A percentile compares a stretch with the other conserved stretches of the same genome.
Evolutionary conservation across 1,140 invertebrate species (phyloP).

Genomic region (Philotrypesis tridentata): DNA sequence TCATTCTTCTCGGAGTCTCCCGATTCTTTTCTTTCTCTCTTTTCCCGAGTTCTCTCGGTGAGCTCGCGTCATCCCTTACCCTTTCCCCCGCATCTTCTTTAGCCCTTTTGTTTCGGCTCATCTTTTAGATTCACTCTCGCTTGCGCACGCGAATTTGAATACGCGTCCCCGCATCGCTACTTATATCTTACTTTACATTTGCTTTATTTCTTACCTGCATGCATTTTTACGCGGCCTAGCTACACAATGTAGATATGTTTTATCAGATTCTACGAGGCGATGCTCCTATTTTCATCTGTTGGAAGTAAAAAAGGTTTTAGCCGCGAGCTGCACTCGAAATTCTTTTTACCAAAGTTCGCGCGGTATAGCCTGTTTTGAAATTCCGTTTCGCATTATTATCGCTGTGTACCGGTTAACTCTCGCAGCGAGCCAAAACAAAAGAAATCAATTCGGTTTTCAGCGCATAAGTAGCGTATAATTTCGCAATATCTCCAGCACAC

Average conservation of each 20-base stretch:
- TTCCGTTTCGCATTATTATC: neutral
- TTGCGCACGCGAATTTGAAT: constrained; percentile 24
- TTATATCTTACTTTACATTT: neutral
- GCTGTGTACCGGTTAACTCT: neutral
- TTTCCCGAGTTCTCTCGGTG: constrained; percentile 23
- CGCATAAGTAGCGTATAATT: neutral
- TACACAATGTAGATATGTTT: constrained; percentile 11
- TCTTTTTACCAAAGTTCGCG: neutral
- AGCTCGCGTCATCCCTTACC: constrained; percentile 36
- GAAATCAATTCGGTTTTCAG: neutral
- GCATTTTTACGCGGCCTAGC: neutral
- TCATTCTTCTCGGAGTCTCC: constrained; percentile 24
- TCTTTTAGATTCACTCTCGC: constrained; percentile 58
- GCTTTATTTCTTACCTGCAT: no score
- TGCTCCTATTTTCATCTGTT: neutral
- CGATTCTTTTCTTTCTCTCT: constrained; percentile 1
- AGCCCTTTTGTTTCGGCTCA: constrained; percentile 65
- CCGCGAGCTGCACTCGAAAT: neutral
- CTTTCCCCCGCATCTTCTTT: constrained; percentile 41
- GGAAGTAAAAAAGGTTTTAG: neutral
- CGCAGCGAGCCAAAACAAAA: neutral
- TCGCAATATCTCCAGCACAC: neutral
- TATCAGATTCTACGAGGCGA: constrained; percentile 23
- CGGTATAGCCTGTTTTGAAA: no score
- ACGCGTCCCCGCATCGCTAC: neutral